Evolutionary conservation across 2,113 vertebrate genomes (phyloP).

Genomic region (Camelus bactrianus): DNA sequence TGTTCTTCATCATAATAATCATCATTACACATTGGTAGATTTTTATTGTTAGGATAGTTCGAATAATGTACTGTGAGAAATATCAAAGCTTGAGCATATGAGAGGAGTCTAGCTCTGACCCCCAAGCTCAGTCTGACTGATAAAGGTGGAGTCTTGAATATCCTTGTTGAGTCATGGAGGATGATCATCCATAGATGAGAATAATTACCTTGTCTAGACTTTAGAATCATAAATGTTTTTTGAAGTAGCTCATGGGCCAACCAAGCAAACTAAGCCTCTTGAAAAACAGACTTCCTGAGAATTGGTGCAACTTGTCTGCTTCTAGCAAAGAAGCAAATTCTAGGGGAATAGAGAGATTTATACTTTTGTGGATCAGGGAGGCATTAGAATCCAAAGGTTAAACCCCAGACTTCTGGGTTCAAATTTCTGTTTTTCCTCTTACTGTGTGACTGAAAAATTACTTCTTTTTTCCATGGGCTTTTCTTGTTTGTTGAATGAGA

Average conservation of each 20-base stretch:
- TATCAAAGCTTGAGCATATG: background rate
- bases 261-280: background rate
- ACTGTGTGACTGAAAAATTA: background rate
- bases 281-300: background rate
- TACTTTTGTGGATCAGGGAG: background rate
- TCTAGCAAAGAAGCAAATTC: background rate
- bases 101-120: background rate
- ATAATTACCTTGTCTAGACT: background rate
- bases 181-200: background rate
- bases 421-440: background rate
- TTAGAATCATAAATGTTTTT: constrained; percentile 3
- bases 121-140: background rate
- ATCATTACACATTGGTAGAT: background rate
- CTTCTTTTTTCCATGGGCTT: background rate
- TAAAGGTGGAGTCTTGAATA: background rate
- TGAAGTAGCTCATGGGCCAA: background rate
- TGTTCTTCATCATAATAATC: background rate
- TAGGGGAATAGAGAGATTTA: background rate
- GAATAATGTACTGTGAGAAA: background rate
- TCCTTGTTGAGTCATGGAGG: background rate
- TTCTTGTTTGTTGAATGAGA: background rate
- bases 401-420: background rate
- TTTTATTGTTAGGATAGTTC: background rate
- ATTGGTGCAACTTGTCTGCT: background rate
- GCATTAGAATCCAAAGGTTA: background rate